These are phyloP conservation scores for Gorsachius goisagi DNA, from an alignment of 2,113 vertebrate species.

Conservation along the genomic window DNA sequence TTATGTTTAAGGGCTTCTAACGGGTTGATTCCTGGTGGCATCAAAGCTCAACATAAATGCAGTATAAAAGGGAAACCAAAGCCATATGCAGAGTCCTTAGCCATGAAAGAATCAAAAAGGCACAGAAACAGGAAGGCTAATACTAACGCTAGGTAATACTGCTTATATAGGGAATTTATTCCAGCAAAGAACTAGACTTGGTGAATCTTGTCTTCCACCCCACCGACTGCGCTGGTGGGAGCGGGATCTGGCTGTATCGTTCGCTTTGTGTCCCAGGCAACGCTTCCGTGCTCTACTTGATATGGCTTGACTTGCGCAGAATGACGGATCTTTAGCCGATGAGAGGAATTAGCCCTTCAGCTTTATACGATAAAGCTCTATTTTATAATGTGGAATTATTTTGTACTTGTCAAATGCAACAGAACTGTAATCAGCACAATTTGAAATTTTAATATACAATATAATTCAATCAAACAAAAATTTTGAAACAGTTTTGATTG, in stretches of 20 bases:
- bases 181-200: background rate
- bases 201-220: background rate
- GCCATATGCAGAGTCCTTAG: background rate
- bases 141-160: background rate
- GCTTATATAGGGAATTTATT: background rate
- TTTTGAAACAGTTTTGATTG: constrained; percentile 4
- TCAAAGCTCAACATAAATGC: background rate
- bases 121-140: background rate
- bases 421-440: constrained; percentile 32
- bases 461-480: constrained; percentile 48
- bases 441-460: constrained; percentile 13
- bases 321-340: background rate
- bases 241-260: background rate
- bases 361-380: background rate
- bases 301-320: background rate
- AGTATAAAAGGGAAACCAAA: background rate
- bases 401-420: constrained; percentile 32
- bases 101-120: background rate
- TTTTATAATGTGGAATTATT: background rate
- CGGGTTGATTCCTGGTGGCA: background rate
- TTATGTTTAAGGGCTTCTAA: background rate
- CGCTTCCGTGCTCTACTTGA: background rate
- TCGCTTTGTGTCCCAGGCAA: background rate
- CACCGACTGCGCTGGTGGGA: background rate
- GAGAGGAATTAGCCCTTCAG: background rate